Conservation (phyloP, 2,888 invertebrate genomes). For the Drosophila quinaria region DNA sequence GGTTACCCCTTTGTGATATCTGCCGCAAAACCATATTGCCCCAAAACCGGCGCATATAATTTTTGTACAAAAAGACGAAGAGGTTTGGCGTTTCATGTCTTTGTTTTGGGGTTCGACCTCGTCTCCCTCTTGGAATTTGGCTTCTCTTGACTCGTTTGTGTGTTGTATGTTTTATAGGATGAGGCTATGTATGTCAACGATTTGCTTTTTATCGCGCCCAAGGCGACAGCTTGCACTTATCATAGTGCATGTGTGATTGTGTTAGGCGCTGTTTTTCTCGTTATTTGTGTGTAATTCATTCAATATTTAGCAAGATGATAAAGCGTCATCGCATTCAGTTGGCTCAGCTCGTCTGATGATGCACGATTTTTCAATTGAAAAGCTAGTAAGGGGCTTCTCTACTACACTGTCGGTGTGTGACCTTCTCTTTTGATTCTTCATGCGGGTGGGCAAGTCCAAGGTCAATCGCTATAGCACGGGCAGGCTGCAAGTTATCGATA, state of each 20-base stretch:
- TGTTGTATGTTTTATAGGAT: slow-evolving; percentile 5
- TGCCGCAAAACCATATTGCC: slow-evolving; percentile 47
- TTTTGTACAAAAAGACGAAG: slow-evolving; percentile 36
- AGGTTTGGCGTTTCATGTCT: slow-evolving; percentile 44
- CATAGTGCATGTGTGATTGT: slow-evolving; percentile 23
- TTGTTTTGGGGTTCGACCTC: slow-evolving; percentile 60
- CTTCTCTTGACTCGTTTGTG: slow-evolving; percentile 67
- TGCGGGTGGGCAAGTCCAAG: slow-evolving; percentile 29
- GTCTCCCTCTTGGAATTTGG: slow-evolving; percentile 54
- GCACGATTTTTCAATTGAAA: slow-evolving; percentile 42
- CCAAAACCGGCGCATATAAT: slow-evolving; percentile 56
- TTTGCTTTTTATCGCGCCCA: slow-evolving; percentile 65
- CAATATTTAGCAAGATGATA: slow-evolving; percentile 34
- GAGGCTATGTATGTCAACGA: slow-evolving; percentile 63
- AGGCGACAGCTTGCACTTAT: slow-evolving; percentile 63
- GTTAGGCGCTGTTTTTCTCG: slow-evolving; percentile 39
- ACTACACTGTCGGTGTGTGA: slow-evolving; percentile 18
- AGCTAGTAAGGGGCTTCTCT: neutral
- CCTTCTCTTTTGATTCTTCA: slow-evolving; percentile 33
- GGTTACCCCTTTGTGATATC: slow-evolving; percentile 54
- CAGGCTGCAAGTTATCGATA: slow-evolving; percentile 43
- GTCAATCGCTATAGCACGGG: slow-evolving; percentile 20
- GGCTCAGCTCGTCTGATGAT: slow-evolving; percentile 15
- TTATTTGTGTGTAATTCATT: slow-evolving; percentile 33
- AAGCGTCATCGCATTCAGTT: slow-evolving; percentile 35